Conservation (phyloP, 1,140 invertebrate genomes). For the Sminthurides bifidus region DNA sequence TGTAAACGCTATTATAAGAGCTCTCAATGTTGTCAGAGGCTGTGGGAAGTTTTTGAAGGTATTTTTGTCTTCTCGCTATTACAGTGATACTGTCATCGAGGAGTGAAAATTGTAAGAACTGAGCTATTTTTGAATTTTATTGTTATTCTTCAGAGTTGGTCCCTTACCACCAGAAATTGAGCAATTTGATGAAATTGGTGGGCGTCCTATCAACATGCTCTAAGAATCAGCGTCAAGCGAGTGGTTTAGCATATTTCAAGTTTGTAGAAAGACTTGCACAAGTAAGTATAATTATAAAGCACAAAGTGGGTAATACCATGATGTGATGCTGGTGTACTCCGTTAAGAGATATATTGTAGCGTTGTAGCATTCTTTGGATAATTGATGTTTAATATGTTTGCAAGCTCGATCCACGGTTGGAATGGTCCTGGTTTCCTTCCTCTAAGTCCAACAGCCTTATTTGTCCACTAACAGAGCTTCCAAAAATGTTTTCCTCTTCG, state of each 20-base stretch:
- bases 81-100: too few relatives aligned
- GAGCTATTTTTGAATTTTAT: neutral
- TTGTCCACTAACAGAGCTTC: too few relatives aligned
- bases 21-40: conserved; percentile 4
- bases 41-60: conserved; percentile 27
- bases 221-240: neutral
- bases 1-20: conserved; percentile 14
- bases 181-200: neutral
- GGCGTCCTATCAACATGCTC: neutral
- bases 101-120: neutral
- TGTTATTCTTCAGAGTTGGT: neutral
- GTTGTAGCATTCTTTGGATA: neutral
- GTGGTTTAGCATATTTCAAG: neutral
- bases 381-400: neutral
- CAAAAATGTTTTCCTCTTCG: too few relatives aligned
- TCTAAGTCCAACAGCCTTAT: too few relatives aligned
- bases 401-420: neutral
- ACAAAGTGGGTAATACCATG: neutral
- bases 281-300: neutral
- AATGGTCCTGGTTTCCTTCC: neutral
- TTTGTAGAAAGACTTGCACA: neutral
- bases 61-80: too few relatives aligned
- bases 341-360: neutral
- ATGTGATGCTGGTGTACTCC: too few relatives aligned
- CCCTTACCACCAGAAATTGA: neutral